Evolutionary conservation across 2,797 vertebrate species (phyloP), one percentile per base, ranked within the genome.

Genomic region (Clarias pachynema): DNA sequence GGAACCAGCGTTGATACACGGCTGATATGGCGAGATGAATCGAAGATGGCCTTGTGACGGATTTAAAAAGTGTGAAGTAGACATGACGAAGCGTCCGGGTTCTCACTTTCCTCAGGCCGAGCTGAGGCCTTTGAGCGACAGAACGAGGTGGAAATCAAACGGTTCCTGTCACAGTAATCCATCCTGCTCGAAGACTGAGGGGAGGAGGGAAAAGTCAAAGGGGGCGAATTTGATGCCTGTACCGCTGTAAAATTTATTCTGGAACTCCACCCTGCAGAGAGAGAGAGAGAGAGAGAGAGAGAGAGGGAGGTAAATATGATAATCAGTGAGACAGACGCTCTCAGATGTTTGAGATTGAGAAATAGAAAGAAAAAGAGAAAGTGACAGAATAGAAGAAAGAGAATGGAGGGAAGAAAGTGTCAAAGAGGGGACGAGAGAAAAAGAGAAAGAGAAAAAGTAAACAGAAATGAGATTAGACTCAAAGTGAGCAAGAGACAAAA

Each of bases 211-310:
- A 90, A 99, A 99, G 87, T 97, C 97, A 84, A 99, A 99, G 86
- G 98, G 98, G 12, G 94, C 90, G 87, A 99, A 99, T 93, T 98
- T 99, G 92, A 98, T 94, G 75, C 98, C 98, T 37, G 95, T 94
- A 57, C 98, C 98, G 0, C 95, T 92, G 89, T 99, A 99, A 95
- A 99, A 99, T 87, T 99, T 99, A 94, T 97, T 99, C 94, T 99
- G 98, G 94, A 99, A 99, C 94, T 99, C 98, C 93, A 99, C 98
- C 98, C 98, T 99, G 81, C 10, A 68, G 59, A 66, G 22, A 84
- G 7, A 88, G 3, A 74, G 34, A 37, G 37, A 57, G 3, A 49
- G 1, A 8, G 10, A 31, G 68, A 44, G 56, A 31, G 37, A 60
- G 2, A 72, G 22, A 24, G 34, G 12, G 15, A 14, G 24, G 37